Conservation (phyloP, 1,140 invertebrate species). For the Ceratosolen fusciceps region DNA sequence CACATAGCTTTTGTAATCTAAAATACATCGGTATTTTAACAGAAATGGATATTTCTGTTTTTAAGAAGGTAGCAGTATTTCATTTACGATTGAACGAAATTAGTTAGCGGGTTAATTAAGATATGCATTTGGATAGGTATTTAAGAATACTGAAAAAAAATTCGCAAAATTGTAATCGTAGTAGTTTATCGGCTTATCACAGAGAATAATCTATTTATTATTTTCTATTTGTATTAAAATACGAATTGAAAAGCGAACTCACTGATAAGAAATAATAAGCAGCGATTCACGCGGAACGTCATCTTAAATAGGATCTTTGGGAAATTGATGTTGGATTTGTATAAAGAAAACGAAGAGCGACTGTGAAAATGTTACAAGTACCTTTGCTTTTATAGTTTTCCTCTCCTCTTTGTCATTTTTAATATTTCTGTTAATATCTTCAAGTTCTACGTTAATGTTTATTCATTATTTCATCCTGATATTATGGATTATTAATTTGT, state of each 20-base stretch:
- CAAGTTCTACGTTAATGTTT: neutral
- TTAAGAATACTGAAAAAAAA: too few relatives aligned
- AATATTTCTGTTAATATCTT: neutral
- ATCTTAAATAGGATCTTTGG: conserved; percentile 2
- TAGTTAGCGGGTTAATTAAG: too few relatives aligned
- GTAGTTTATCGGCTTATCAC: too few relatives aligned
- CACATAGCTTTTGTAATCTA: too few relatives aligned
- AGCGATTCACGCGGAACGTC: neutral
- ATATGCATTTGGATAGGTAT: too few relatives aligned
- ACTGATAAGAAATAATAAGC: conserved; percentile 28
- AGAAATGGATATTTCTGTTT: too few relatives aligned
- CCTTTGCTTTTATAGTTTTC: conserved; percentile 56
- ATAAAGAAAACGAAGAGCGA: conserved; percentile 21
- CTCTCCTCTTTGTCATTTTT: neutral
- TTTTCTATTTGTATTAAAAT: neutral
- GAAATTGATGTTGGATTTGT: neutral
- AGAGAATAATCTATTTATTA: neutral
- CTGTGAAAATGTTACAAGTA: conserved; percentile 27
- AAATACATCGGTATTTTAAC: too few relatives aligned
- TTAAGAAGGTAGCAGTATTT: too few relatives aligned
- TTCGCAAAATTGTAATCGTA: too few relatives aligned
- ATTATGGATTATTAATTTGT: neutral
- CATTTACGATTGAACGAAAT: too few relatives aligned
- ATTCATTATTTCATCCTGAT: conserved; percentile 17
- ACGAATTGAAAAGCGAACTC: neutral